A percentile compares a stretch with the other conserved stretches of the same genome.
These are phyloP conservation scores for Eonycteris spelaea DNA, from an alignment of 2,113 vertebrate genomes.

Conservation along the genomic window DNA sequence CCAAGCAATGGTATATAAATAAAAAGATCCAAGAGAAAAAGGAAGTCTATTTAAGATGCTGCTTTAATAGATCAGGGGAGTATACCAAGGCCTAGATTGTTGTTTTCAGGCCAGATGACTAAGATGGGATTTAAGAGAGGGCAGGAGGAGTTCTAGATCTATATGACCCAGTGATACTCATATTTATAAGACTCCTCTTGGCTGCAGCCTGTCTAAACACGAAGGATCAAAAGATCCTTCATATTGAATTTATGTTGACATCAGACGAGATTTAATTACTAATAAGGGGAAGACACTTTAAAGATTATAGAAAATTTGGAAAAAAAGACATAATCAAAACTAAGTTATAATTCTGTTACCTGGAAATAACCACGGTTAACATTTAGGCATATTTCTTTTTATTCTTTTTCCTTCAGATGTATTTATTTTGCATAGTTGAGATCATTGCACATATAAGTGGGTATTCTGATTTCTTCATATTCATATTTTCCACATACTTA, in stretches of 20 bases:
- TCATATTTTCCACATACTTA: slow-evolving; percentile 32
- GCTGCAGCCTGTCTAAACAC: not conserved
- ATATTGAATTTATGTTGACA: not conserved
- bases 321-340: not conserved
- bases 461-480: slow-evolving; percentile 36
- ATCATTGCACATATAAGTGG: not conserved
- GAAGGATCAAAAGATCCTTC: not conserved
- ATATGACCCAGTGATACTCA: not conserved
- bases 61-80: not conserved
- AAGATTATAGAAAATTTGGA: slow-evolving; percentile 30
- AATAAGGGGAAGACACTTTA: not conserved
- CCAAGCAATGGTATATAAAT: not conserved
- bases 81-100: not conserved
- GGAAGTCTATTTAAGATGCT: not conserved
- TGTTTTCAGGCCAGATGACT: slow-evolving; percentile 46
- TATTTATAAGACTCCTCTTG: slow-evolving; percentile 12
- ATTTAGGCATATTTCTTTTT: slow-evolving; percentile 11
- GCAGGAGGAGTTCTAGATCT: not conserved
- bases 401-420: not conserved
- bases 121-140: not conserved
- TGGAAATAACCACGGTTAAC: not conserved
- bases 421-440: slow-evolving; percentile 41
- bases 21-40: not conserved
- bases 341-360: not conserved
- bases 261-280: not conserved